Evolutionary conservation across 2,888 invertebrate species (phyloP).

Genomic region (Caenorhabditis doughertyi): DNA sequence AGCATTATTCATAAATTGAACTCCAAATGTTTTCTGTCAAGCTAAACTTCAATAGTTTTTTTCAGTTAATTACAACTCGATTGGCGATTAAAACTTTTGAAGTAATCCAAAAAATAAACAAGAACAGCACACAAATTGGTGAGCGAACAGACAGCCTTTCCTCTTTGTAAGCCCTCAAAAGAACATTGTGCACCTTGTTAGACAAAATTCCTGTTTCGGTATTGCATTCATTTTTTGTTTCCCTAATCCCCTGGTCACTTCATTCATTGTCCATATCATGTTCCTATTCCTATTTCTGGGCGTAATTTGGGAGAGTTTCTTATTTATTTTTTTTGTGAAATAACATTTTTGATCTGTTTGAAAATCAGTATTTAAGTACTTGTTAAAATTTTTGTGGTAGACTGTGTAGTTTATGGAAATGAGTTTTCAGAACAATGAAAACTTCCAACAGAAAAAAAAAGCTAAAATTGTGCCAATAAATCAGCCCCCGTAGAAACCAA

Average conservation of each 20-base stretch:
- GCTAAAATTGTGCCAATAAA: slow-evolving; percentile 12
- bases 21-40: no score
- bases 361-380: no score
- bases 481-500: not conserved
- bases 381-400: no score
- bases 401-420: no score
- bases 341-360: not conserved
- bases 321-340: not conserved
- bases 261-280: slow-evolving; percentile 42
- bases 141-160: slow-evolving; percentile 36
- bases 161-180: slow-evolving; percentile 50
- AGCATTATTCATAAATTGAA: no score
- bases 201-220: slow-evolving; percentile 42
- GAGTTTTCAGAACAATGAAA: no score
- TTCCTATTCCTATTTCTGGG: not conserved
- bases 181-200: slow-evolving; percentile 55
- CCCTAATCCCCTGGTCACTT: slow-evolving; percentile 48
- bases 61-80: slow-evolving; percentile 21
- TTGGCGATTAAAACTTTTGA: slow-evolving; percentile 29
- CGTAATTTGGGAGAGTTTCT: no score
- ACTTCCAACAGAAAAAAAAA: not conserved
- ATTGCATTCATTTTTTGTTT: slow-evolving; percentile 38
- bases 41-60: not conserved
- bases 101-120: slow-evolving; percentile 53
- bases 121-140: slow-evolving; percentile 48